Conservation (phyloP, 2,888 invertebrate genomes). For the Temnothorax ravouxi region DNA sequence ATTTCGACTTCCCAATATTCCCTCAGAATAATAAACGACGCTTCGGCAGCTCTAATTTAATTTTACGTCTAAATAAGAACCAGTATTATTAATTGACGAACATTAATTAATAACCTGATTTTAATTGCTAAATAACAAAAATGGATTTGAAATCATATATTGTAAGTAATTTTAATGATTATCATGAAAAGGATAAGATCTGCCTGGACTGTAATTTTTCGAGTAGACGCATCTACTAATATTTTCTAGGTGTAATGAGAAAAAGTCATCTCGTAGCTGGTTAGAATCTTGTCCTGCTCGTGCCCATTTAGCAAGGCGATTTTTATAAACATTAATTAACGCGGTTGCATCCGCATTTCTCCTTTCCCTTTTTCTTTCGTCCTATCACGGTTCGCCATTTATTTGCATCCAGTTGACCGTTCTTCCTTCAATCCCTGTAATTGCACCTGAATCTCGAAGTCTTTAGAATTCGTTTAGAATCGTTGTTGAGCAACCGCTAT, state of each 20-base stretch:
- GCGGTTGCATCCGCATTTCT: slow-evolving; percentile 60
- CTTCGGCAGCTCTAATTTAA: not conserved
- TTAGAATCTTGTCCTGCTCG: slow-evolving; percentile 50
- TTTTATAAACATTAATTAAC: slow-evolving; percentile 72
- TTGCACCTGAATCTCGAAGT: slow-evolving; percentile 56
- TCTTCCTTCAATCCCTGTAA: slow-evolving; percentile 49
- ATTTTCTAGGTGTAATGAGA: slow-evolving; percentile 62
- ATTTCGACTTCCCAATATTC: slow-evolving; percentile 7
- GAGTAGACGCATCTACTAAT: slow-evolving; percentile 34
- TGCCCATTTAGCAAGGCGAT: slow-evolving; percentile 57
- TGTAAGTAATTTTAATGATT: not conserved
- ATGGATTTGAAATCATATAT: not conserved
- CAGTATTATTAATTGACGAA: not conserved
- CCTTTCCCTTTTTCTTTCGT: slow-evolving; percentile 21
- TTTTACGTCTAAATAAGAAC: not conserved
- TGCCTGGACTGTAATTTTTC: not conserved
- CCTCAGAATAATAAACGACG: not conserved
- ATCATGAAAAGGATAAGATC: not conserved
- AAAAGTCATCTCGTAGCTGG: slow-evolving; percentile 65
- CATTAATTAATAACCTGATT: not conserved
- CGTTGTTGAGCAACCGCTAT: slow-evolving; percentile 57
- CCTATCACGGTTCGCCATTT: not conserved
- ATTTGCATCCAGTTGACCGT: slow-evolving; percentile 52
- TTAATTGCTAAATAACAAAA: not conserved
- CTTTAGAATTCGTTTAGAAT: slow-evolving; percentile 58